Conservation (phyloP, 2,113 vertebrate genomes). For the Vulpes lagopus region DNA sequence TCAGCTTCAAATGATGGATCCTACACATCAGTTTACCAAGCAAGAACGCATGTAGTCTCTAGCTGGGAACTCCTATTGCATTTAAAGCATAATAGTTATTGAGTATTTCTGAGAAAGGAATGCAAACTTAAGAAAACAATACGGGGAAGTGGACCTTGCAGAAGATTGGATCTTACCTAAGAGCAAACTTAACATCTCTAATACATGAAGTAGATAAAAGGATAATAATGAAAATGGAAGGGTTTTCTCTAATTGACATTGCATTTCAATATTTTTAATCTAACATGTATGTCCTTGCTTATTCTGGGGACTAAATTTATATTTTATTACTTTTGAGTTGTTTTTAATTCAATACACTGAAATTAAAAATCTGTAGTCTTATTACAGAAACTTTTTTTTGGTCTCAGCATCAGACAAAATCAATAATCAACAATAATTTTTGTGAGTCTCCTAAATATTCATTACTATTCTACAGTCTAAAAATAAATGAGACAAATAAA, state of each 20-base stretch:
- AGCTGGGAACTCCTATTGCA: background rate
- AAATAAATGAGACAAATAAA: conserved; percentile 33
- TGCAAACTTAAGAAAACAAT: background rate
- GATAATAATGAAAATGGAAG: background rate
- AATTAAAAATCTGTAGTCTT: background rate
- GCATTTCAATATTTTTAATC: background rate
- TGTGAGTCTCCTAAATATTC: background rate
- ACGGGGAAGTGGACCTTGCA: background rate
- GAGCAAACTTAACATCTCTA: background rate
- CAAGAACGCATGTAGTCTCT: background rate
- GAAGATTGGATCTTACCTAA: background rate
- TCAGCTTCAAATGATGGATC: background rate
- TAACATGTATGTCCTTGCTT: background rate
- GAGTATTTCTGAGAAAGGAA: background rate
- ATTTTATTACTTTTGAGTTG: background rate
- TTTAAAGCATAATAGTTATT: background rate
- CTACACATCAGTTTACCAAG: background rate
- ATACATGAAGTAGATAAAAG: background rate
- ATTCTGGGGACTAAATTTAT: background rate
- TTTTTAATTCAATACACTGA: background rate
- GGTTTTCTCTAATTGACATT: background rate
- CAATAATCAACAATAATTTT: background rate
- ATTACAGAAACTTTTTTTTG: background rate
- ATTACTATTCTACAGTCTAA: background rate
- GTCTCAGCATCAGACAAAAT: background rate